These are phyloP conservation scores for Acanthaster planci DNA, from an alignment of 35 echinoderm and acorn worm genomes.

Conservation along the genomic window DNA sequence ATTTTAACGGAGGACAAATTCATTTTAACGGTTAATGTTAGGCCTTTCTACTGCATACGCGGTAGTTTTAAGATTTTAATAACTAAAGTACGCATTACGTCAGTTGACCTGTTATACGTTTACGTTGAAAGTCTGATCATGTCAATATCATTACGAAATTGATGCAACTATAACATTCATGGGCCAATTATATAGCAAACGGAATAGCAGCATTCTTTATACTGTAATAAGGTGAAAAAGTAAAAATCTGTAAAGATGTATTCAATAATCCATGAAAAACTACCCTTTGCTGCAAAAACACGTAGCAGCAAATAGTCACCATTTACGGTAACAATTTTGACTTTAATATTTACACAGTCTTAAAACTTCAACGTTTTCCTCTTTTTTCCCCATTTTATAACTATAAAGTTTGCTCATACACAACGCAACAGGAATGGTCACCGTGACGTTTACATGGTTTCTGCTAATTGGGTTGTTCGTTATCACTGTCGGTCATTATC, in stretches of 20 bases:
- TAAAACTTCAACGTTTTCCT: background rate
- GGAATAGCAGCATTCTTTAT: constrained; percentile 16
- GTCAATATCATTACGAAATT: no score
- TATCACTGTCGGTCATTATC: no score
- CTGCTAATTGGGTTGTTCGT: background rate
- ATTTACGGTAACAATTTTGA: background rate
- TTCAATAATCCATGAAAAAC: constrained; percentile 21
- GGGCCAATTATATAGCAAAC: constrained; percentile 25
- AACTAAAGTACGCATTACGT: no score
- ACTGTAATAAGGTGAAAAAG: constrained; percentile 23
- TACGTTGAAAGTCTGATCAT: no score
- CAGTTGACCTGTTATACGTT: no score
- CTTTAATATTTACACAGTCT: constrained; percentile 13
- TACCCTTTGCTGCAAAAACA: constrained; percentile 14
- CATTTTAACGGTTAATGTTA: no score
- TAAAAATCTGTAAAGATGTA: constrained; percentile 30
- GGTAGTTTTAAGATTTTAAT: no score
- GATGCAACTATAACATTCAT: no score
- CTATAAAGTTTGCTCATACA: background rate
- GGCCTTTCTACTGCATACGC: no score
- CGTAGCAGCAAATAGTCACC: background rate
- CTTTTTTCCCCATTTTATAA: background rate
- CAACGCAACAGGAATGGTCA: constrained; percentile 19
- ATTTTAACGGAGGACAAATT: no score
- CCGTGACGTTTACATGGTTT: background rate